Base-by-base conservation (phyloP, 2,888 invertebrate species). In the Xylocampa areola region DNA sequence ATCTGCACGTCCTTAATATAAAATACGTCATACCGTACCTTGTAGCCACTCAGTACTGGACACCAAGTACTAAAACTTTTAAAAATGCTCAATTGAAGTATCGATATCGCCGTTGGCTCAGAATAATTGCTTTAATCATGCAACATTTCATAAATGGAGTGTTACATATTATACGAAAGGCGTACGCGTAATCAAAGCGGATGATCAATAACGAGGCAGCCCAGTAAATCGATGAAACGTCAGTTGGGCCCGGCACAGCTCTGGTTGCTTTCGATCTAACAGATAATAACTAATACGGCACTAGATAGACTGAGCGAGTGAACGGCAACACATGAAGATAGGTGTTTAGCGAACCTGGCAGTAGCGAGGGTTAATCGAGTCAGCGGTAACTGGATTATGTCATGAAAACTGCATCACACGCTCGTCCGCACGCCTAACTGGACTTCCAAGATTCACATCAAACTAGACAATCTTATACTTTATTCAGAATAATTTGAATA, bases 381-480 rank as follows among this genome's bases (percentile, higher is more conserved):
- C 87, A 87, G 87, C 89, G 87, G 87, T 90, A 90, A 88, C 86
- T 82, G 85, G 85, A 91, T 91, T 90, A 90, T 87, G 86, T 88
- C 90, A 92, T 92, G 91, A 92, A 91, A 91, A 88, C 88, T 90
- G 88, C 89, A 91, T 91, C 89, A 87, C 77, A 83, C 81, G 84
- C 78, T 82, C 82, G 81, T 83, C 80, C 83, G 79, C 73, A 81
- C 68, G 65, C 63, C 77, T 90, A 90, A 90, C 90, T 88, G 91
- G 86, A 90, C 88, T 86, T 84, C 71, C 75, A 80, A 82, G 81
- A 80, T 76, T 69, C 68, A 67, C 48, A 45, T 11, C 39, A 23
- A 62, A 41, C 19, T 50, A 54, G 37, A 59, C 40, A 52, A 62
- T 40, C 53, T 52, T 54, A 53, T 52, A 69, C 48, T 53, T 51